phyloP scores from a whole-genome alignment of 2,797 vertebrate genomes.

The Hippoglossus hippoglossus region DNA sequence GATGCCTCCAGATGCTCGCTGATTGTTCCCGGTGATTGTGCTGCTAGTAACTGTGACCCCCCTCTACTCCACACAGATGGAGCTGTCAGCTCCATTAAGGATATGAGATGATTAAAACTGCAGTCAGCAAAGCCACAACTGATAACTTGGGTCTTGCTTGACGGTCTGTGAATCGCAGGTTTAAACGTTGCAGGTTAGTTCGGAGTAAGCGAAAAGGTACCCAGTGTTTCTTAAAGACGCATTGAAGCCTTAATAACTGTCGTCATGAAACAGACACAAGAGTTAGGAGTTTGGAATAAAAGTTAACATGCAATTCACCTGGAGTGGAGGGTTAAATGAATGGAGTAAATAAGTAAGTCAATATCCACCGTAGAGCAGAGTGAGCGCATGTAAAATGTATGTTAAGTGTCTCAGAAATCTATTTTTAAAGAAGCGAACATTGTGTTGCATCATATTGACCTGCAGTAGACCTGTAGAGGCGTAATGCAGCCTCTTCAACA shows the following conservation, averaged over 20 bases:
- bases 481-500: constrained; percentile 59
- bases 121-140: constrained; percentile 61
- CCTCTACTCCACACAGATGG: constrained; percentile 76
- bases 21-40: constrained; percentile 74
- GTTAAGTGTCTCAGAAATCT: constrained; percentile 54
- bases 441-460: constrained; percentile 56
- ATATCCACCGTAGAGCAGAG: constrained; percentile 31
- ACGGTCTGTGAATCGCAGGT: constrained; percentile 42
- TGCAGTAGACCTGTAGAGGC: constrained; percentile 55
- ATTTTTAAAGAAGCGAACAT: constrained; percentile 53
- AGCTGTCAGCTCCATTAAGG: constrained; percentile 76
- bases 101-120: constrained; percentile 74
- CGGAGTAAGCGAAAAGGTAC: not conserved
- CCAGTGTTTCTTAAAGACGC: not conserved
- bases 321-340: constrained; percentile 29
- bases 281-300: constrained; percentile 8
- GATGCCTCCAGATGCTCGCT: constrained; percentile 70
- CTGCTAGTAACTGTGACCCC: constrained; percentile 58
- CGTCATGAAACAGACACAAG: not conserved
- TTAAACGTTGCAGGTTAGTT: constrained; percentile 49
- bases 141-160: constrained; percentile 62
- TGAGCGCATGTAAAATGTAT: constrained; percentile 62
- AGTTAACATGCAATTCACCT: not conserved
- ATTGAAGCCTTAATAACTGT: not conserved
- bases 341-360: constrained; percentile 42